Percentiles rank a stretch among this genome's conserved stretches.
These are phyloP conservation scores for Epinephelus fuscoguttatus DNA, from an alignment of 2,113 vertebrate species.

Conservation along the genomic window DNA sequence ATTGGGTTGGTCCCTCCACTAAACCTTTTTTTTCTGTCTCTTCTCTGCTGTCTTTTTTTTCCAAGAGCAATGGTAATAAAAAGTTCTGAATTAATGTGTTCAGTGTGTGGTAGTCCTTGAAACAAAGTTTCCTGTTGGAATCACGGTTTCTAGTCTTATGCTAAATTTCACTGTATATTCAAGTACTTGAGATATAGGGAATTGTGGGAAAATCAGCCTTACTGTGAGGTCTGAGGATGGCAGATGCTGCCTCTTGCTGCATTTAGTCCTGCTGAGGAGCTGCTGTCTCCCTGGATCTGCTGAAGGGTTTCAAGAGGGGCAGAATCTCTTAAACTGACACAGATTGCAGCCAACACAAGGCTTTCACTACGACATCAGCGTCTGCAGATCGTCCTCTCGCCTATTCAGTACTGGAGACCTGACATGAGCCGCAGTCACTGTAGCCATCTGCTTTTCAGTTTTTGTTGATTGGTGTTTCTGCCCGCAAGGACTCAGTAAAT, in stretches of 20 bases:
- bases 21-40: constrained; percentile 64
- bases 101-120: constrained; percentile 72
- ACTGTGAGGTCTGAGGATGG: constrained; percentile 29
- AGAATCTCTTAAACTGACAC: constrained; percentile 45
- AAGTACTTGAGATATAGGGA: constrained; percentile 16
- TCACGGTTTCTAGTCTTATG: constrained; percentile 21
- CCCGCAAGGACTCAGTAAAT: constrained; percentile 55
- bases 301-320: constrained; percentile 36
- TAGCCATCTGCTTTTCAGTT: constrained; percentile 45
- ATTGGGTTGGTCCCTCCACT: constrained; percentile 81
- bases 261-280: constrained; percentile 20
- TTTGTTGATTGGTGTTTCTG: constrained; percentile 45
- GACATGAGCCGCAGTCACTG: constrained; percentile 2
- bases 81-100: constrained; percentile 73
- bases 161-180: constrained; percentile 5
- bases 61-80: constrained; percentile 67
- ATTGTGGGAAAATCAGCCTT: constrained; percentile 5
- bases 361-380: constrained; percentile 30
- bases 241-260: constrained; percentile 14
- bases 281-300: constrained; percentile 36
- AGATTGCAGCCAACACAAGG: constrained; percentile 38
- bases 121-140: constrained; percentile 55
- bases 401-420: constrained; percentile 20
- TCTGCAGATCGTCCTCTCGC: constrained; percentile 45
- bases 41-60: constrained; percentile 25